Conservation (phyloP, 1,140 invertebrate genomes). For the Drosophila ananassae region DNA sequence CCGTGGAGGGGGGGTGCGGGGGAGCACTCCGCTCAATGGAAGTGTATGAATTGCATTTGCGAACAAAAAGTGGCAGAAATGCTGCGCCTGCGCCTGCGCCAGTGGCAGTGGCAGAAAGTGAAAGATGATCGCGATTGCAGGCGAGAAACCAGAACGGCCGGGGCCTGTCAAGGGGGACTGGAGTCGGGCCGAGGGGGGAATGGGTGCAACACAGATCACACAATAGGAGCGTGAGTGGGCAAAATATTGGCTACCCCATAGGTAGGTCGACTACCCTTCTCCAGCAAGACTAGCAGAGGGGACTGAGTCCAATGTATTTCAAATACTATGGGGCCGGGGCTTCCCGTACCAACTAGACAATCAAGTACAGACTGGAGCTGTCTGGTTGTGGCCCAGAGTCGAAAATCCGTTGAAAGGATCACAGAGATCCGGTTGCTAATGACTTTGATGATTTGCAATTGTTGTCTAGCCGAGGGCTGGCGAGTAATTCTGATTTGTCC, state of each 20-base stretch:
- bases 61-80: conserved; percentile 31
- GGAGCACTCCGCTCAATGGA: conserved; percentile 50
- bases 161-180: not conserved
- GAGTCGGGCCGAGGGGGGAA: not conserved
- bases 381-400: too few species aligned
- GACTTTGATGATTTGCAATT: conserved; percentile 49
- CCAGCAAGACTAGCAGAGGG: not conserved
- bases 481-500: conserved; percentile 17
- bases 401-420: too few species aligned
- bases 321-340: too few species aligned
- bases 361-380: too few species aligned
- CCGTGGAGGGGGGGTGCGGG: not conserved
- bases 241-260: conserved; percentile 39
- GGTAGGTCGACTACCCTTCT: conserved; percentile 10
- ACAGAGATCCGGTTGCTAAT: conserved; percentile 25
- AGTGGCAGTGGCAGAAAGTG: conserved; percentile 65
- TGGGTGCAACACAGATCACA: conserved; percentile 40
- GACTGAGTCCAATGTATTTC: too few species aligned
- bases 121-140: conserved; percentile 67
- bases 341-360: too few species aligned
- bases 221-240: conserved; percentile 67
- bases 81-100: conserved; percentile 29
- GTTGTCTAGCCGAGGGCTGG: conserved; percentile 20
- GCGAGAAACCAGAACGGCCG: conserved; percentile 4
- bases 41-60: conserved; percentile 73